Conservation (phyloP, 2,113 vertebrate species). For the Callipepla californica region DNA sequence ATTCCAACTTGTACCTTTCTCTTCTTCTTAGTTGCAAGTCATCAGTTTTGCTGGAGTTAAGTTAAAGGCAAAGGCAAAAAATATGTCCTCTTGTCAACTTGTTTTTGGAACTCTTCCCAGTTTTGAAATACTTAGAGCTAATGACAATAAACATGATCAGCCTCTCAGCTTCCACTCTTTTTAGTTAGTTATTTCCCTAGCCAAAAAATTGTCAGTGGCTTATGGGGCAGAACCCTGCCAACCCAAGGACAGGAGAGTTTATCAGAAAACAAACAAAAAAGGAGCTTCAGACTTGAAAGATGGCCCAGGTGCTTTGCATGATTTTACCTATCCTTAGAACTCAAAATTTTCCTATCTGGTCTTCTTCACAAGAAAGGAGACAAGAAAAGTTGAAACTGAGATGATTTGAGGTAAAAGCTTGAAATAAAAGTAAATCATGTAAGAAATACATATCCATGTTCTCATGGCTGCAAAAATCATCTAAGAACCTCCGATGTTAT, state of each 20-base stretch:
- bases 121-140: background rate
- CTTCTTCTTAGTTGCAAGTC: background rate
- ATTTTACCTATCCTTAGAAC: background rate
- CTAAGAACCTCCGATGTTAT: background rate
- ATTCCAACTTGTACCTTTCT: background rate
- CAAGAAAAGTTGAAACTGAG: slow-evolving; percentile 17
- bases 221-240: background rate
- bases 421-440: slow-evolving; percentile 26
- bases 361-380: background rate
- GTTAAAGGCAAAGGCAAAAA: background rate
- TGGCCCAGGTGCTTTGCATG: background rate
- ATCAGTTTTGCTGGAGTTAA: background rate
- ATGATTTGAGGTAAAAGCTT: background rate
- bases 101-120: background rate
- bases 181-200: background rate
- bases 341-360: background rate
- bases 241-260: background rate
- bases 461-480: background rate
- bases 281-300: background rate
- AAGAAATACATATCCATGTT: background rate
- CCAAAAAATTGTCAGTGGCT: background rate
- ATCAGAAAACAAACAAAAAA: background rate
- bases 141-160: background rate
- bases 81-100: background rate
- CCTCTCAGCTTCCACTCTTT: background rate